These are phyloP conservation scores for Tenthredo livida DNA, from an alignment of 2,888 invertebrate species.

Conservation along the genomic window DNA sequence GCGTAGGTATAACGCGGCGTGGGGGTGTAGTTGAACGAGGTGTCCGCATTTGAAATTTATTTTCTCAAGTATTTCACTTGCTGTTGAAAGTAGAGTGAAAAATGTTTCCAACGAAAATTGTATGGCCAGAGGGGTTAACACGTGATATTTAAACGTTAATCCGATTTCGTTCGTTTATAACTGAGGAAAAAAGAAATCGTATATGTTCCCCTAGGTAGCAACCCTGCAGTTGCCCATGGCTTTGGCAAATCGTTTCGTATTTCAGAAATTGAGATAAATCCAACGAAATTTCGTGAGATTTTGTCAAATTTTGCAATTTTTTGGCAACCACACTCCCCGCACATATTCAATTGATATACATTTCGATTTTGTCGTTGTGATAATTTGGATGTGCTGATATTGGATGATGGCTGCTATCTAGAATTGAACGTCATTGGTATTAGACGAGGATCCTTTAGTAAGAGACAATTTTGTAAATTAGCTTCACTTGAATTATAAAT, in stretches of 20 bases:
- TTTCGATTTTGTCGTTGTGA: background rate
- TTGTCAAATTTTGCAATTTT: background rate
- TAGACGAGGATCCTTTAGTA: background rate
- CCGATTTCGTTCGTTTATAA: background rate
- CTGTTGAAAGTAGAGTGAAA: conserved; percentile 30
- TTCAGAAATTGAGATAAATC: background rate
- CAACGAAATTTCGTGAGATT: background rate
- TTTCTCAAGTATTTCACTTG: conserved; percentile 33
- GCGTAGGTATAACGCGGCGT: background rate
- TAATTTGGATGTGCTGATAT: background rate
- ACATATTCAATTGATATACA: background rate
- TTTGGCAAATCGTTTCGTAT: background rate
- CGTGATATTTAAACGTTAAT: conserved; percentile 19
- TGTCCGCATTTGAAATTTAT: conserved; percentile 41
- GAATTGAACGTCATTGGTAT: background rate
- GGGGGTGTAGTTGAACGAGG: conserved; percentile 25
- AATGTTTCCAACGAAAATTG: conserved; percentile 25
- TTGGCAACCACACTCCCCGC: background rate
- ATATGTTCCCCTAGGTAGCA: background rate
- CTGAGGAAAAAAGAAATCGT: background rate
- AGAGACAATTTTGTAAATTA: background rate
- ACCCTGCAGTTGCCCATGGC: background rate
- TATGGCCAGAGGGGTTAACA: background rate
- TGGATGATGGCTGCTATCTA: background rate
- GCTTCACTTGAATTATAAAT: conserved; percentile 12